Evolutionary conservation across 2,113 vertebrate species (phyloP).

Genomic region (Rhinolophus ferrumequinum): DNA sequence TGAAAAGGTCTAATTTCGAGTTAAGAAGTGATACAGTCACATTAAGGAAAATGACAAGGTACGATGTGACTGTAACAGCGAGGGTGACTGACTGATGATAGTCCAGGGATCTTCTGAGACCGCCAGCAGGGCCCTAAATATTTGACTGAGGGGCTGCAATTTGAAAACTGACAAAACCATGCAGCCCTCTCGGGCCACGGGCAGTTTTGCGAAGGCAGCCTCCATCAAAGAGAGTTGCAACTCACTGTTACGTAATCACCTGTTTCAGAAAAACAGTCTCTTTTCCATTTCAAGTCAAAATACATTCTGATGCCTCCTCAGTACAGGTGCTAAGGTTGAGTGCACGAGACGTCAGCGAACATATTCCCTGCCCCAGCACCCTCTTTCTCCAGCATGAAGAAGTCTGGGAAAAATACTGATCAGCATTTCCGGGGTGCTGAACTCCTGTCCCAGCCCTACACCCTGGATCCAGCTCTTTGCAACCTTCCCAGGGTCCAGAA

Average conservation of each 20-base stretch:
- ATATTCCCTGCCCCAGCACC: rapidly evolving
- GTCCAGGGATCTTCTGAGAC: background rate
- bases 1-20: background rate
- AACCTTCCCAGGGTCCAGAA: rapidly evolving
- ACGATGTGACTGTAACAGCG: background rate
- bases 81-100: background rate
- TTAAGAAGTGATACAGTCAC: background rate
- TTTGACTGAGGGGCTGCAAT: rapidly evolving
- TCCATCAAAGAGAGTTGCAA: background rate
- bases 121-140: background rate
- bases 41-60: background rate
- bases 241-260: rapidly evolving
- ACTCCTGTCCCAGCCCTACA: background rate
- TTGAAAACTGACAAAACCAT: rapidly evolving
- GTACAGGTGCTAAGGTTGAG: background rate
- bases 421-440: background rate
- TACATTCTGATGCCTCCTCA: background rate
- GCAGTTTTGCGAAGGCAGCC: background rate
- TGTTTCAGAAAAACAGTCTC: background rate
- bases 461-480: rapidly evolving
- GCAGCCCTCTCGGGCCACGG: rapidly evolving
- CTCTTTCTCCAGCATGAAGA: rapidly evolving
- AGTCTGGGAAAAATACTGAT: rapidly evolving
- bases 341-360: background rate
- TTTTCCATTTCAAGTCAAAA: background rate